These are phyloP conservation scores for Entomyzon cyanotis DNA, from an alignment of 2,113 vertebrate genomes.

Conservation along the genomic window DNA sequence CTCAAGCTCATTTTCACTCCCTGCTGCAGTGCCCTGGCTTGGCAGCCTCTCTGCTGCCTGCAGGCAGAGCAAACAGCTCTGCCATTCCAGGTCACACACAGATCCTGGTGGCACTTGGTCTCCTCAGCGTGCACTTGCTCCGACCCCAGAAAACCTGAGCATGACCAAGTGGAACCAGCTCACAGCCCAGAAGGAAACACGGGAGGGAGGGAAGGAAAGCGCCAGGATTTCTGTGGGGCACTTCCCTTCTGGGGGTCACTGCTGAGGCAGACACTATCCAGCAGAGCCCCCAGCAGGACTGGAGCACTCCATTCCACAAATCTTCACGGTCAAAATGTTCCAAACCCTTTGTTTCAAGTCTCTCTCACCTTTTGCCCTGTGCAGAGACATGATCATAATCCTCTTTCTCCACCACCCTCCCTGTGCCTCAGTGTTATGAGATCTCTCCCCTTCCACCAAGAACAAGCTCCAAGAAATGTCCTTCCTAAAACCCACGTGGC, in stretches of 20 bases:
- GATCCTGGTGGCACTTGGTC: not conserved
- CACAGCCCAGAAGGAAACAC: not conserved
- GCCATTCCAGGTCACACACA: not conserved
- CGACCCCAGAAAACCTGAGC: not conserved
- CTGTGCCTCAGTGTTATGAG: not conserved
- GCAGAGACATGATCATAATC: not conserved
- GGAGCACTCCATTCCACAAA: slow-evolving; percentile 3
- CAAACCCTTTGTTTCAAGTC: slow-evolving; percentile 33
- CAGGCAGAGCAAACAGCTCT: not conserved
- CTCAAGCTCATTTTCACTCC: not conserved
- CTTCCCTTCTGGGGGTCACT: slow-evolving; percentile 18
- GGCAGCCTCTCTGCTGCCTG: not conserved
- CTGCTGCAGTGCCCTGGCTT: not conserved
- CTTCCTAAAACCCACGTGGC: not conserved
- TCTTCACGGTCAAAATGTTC: slow-evolving; percentile 31
- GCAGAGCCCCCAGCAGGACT: slow-evolving; percentile 30
- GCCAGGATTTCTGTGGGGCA: not conserved
- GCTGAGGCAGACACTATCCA: slow-evolving; percentile 40
- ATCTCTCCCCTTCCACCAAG: not conserved
- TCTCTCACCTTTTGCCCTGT: not conserved
- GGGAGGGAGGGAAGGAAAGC: slow-evolving; percentile 7
- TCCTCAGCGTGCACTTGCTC: not conserved
- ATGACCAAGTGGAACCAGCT: slow-evolving; percentile 47
- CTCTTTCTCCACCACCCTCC: not conserved
- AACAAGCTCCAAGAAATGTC: fast-evolving